Conservation (phyloP, 2,797 vertebrate species). For the Lacerta bilineata region DNA sequence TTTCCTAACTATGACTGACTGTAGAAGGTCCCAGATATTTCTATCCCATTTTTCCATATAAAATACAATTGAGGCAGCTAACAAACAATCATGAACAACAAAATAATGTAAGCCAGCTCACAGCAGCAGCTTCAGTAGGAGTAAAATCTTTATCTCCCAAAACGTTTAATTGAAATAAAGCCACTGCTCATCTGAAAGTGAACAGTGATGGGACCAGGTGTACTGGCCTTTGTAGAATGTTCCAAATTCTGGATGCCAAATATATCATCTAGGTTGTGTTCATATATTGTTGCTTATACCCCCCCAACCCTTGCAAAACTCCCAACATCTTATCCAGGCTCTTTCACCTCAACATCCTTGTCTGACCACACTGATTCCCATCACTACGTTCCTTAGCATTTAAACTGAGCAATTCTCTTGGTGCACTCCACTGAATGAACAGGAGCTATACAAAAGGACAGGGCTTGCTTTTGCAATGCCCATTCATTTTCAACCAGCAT, state of each 20-base stretch:
- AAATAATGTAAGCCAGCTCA: conserved; percentile 1
- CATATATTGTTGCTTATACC: conserved; percentile 4
- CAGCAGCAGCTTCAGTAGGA: background rate
- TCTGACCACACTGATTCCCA: background rate
- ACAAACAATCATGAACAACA: background rate
- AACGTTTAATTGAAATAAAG: background rate
- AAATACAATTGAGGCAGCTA: too few relatives aligned
- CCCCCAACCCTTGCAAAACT: conserved; percentile 33
- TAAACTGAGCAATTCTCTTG: background rate
- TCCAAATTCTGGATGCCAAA: background rate
- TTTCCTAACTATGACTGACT: background rate
- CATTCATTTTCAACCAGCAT: background rate
- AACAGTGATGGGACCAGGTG: background rate
- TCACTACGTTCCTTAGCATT: background rate
- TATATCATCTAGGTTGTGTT: conserved; percentile 12
- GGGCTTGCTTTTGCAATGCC: background rate
- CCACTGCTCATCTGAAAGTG: background rate
- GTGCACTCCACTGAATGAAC: background rate
- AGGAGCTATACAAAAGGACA: background rate
- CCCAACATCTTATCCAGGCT: conserved; percentile 30
- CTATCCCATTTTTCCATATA: background rate
- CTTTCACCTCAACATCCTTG: rapidly evolving
- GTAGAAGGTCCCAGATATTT: background rate
- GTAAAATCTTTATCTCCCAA: background rate
- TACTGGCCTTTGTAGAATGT: background rate